phyloP scores from a whole-genome alignment of 2,888 invertebrate species.

The Fissipunctia ypsillon region DNA sequence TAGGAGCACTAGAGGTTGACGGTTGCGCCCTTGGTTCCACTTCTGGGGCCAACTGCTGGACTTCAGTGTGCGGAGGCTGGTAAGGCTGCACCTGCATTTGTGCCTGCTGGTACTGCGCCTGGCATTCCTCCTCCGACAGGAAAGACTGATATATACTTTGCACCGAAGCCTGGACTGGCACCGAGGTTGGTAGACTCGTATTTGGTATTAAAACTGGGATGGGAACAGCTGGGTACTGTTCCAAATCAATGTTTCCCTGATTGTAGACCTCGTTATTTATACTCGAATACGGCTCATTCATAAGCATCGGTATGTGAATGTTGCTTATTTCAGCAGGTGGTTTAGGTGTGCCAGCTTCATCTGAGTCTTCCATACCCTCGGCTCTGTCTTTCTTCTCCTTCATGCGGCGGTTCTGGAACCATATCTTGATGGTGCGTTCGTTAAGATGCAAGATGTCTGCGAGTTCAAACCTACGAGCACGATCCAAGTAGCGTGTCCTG shows the following conservation, averaged over 20 bases:
- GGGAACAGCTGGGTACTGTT: conserved; percentile 70
- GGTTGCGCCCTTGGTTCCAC: conserved; percentile 54
- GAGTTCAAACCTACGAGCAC: conserved; percentile 93
- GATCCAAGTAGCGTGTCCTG: conserved; percentile 92
- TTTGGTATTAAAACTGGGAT: conserved; percentile 57
- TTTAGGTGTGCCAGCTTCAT: conserved; percentile 76
- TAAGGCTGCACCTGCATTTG: conserved; percentile 68
- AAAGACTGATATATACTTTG: conserved; percentile 64
- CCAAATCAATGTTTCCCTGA: conserved; percentile 69
- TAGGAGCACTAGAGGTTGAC: conserved; percentile 48
- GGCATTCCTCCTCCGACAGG: conserved; percentile 62
- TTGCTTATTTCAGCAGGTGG: conserved; percentile 70
- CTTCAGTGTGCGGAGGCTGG: conserved; percentile 61
- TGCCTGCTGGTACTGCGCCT: conserved; percentile 66
- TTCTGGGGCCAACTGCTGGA: conserved; percentile 62
- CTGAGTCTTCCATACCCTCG: conserved; percentile 75
- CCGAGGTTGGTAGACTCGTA: conserved; percentile 41
- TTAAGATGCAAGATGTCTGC: conserved; percentile 71
- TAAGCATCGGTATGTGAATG: conserved; percentile 59
- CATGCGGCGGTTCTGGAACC: conserved; percentile 96
- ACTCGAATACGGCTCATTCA: conserved; percentile 69
- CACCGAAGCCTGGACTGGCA: conserved; percentile 48
- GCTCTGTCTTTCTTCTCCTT: conserved; percentile 92
- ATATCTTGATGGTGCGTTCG: conserved; percentile 92
- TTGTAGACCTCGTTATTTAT: conserved; percentile 64